These are phyloP conservation scores for Thripadectes ignobilis DNA, from an alignment of 2,797 vertebrate genomes.

Conservation along the genomic window DNA sequence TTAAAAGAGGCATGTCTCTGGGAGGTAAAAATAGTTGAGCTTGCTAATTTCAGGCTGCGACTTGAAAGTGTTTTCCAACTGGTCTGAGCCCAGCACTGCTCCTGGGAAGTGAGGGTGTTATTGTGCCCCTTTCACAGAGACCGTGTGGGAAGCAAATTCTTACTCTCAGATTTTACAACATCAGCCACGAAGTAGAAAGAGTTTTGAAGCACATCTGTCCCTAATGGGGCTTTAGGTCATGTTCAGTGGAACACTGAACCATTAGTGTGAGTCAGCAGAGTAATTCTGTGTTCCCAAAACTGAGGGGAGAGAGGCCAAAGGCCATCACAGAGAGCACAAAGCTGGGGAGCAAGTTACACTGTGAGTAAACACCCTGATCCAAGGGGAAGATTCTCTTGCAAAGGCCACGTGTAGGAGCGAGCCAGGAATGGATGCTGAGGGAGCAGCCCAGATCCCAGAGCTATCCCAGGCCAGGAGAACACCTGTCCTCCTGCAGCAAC, in stretches of 20 bases:
- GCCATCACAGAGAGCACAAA: background rate
- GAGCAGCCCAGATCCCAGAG: background rate
- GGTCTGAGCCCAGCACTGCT: background rate
- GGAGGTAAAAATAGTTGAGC: slow-evolving; percentile 12
- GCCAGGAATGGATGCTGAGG: background rate
- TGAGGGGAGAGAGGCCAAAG: background rate
- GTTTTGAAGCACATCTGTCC: background rate
- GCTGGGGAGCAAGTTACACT: background rate
- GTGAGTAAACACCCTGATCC: background rate
- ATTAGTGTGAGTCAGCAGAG: background rate
- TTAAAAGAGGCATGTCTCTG: background rate
- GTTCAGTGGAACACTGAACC: background rate
- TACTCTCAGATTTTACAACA: background rate
- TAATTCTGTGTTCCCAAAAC: background rate
- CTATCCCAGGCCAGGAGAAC: background rate
- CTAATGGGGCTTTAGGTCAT: background rate
- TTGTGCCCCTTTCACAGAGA: background rate
- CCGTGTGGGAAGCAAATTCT: background rate
- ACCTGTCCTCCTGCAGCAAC: background rate
- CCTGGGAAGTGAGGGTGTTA: background rate
- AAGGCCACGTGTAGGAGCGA: fast-evolving
- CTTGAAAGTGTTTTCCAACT: background rate
- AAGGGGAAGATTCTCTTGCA: background rate
- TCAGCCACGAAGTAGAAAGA: background rate
- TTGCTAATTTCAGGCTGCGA: background rate